phyloP scores from a whole-genome alignment of 2,888 invertebrate species.

The Notocelia uddmanniana region DNA sequence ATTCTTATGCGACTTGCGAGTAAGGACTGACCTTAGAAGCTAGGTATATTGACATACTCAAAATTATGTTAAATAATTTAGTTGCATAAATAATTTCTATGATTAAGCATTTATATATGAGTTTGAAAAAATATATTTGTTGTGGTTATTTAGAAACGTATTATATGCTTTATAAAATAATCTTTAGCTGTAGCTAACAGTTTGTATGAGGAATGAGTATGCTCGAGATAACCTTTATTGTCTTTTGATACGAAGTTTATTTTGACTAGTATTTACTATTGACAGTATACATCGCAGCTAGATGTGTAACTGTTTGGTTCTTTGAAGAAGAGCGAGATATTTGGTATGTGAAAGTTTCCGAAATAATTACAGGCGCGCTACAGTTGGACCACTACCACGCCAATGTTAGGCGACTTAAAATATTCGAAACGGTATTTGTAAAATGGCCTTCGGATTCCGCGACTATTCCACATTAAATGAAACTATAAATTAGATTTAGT shows the following conservation, averaged over 20 bases:
- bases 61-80: constrained; percentile 61
- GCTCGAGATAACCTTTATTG: constrained; percentile 16
- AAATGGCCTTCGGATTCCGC: too few relatives aligned
- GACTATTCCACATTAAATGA: too few relatives aligned
- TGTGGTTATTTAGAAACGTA: constrained; percentile 39
- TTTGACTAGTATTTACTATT: constrained; percentile 36
- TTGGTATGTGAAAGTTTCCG: neutral
- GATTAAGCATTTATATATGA: constrained; percentile 60
- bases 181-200: constrained; percentile 41
- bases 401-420: neutral
- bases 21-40: constrained; percentile 78
- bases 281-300: constrained; percentile 30
- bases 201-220: constrained; percentile 24
- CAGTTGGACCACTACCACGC: neutral
- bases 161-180: constrained; percentile 40
- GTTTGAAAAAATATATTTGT: constrained; percentile 49
- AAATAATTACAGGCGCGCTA: neutral
- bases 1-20: constrained; percentile 74
- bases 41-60: constrained; percentile 65
- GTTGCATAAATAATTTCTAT: constrained; percentile 59
- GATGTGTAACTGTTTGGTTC: constrained; percentile 28
- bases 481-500: too few relatives aligned
- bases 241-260: constrained; percentile 30
- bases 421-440: neutral
- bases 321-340: constrained; percentile 13